Evolutionary conservation across 2,113 vertebrate genomes (phyloP).

Genomic region (Gymnobelideus leadbeateri): DNA sequence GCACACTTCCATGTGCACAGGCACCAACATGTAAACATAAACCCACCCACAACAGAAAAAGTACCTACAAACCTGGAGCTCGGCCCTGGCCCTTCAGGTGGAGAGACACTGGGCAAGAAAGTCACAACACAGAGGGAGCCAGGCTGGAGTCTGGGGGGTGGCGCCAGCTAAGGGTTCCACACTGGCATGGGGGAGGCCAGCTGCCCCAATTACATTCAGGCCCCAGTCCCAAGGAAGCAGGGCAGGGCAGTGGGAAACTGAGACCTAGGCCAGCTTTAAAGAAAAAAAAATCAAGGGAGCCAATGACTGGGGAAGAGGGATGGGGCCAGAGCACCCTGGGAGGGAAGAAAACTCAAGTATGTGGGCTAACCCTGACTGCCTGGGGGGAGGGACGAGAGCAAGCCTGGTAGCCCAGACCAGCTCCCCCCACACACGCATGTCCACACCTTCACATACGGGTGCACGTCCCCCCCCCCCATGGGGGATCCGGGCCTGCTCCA

Average conservation of each 20-base stretch:
- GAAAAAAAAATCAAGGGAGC: slow-evolving; percentile 44
- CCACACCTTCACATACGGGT: not conserved
- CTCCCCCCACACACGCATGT: slow-evolving; percentile 2
- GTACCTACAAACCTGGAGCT: slow-evolving; percentile 83
- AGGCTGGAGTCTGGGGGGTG: too few relatives aligned
- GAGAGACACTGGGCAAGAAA: slow-evolving; percentile 86
- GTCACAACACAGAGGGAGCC: slow-evolving; percentile 84
- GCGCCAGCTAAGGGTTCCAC: too few relatives aligned
- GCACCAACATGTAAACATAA: slow-evolving; percentile 48
- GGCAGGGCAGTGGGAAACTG: slow-evolving; percentile 59
- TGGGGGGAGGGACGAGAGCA: not conserved
- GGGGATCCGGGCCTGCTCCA: slow-evolving; percentile 13
- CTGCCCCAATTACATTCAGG: slow-evolving; percentile 77
- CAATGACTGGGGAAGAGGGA: slow-evolving; percentile 53
- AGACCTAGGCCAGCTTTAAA: slow-evolving; percentile 70
- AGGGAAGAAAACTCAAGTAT: slow-evolving; percentile 61
- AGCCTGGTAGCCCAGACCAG: not conserved
- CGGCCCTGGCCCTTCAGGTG: slow-evolving; percentile 90
- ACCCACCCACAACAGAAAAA: slow-evolving; percentile 83
- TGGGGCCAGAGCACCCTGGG: slow-evolving; percentile 68
- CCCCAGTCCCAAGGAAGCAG: slow-evolving; percentile 79
- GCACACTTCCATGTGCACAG: slow-evolving; percentile 77
- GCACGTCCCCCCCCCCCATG: not conserved
- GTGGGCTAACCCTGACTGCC: slow-evolving; percentile 66
- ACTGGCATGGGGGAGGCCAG: slow-evolving; percentile 16